Percentiles rank a stretch among this genome's conserved stretches.
Conservation (phyloP, 2,888 invertebrate species). For the Drosophila incognita region DNA sequence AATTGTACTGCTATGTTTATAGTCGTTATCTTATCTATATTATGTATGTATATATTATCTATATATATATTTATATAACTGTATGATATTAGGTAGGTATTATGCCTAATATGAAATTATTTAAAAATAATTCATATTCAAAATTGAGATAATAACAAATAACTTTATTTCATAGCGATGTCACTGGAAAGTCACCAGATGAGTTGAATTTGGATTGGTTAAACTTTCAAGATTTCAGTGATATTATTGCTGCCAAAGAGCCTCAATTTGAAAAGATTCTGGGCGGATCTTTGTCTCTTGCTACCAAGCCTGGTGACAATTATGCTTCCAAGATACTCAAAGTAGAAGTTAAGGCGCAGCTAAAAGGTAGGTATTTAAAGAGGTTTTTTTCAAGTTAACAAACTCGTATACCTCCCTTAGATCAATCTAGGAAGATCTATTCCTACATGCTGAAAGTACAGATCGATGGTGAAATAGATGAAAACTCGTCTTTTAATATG, state of each 20-base stretch:
- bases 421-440: conserved; percentile 25
- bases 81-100: neutral
- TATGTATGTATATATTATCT: neutral
- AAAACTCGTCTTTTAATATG: conserved; percentile 45
- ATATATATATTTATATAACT: neutral
- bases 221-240: conserved; percentile 39
- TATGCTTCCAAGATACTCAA: conserved; percentile 62
- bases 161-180: neutral
- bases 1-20: neutral
- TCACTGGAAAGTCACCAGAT: neutral
- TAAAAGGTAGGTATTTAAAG: conserved; percentile 54
- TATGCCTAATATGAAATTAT: neutral
- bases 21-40: neutral
- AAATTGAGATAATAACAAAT: neutral
- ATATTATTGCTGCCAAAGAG: conserved; percentile 32
- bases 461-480: neutral
- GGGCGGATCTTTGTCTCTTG: conserved; percentile 15
- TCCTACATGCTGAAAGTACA: conserved; percentile 61
- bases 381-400: neutral
- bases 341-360: conserved; percentile 58
- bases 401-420: conserved; percentile 11
- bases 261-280: conserved; percentile 49
- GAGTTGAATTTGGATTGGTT: conserved; percentile 40
- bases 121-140: neutral
- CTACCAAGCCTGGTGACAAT: conserved; percentile 69